Evolutionary conservation across 1,140 invertebrate species (phyloP), one percentile per base, ranked within the genome.

Genomic region (Wasmannia auropunctata): DNA sequence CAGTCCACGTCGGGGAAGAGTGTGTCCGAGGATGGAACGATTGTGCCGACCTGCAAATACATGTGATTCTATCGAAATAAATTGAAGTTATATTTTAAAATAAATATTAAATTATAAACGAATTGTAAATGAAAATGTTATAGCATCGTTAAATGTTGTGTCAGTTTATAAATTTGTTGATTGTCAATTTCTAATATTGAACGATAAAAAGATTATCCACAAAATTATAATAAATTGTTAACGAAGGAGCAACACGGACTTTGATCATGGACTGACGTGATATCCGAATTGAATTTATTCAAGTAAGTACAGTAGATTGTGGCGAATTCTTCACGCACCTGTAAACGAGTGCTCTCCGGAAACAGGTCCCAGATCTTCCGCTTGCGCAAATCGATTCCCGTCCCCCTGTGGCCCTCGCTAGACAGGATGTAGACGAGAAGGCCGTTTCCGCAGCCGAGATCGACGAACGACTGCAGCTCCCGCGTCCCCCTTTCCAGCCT

Each of bases 381-480:
- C 92, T 96, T 97, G 74, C 98, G 96, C 2, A 99, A 95, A 96
- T 99, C 99, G 88, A 99, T 96, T 25, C 99, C 99, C 91, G 97
- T 94, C 62, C 99, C 99, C n/a, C 92, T 93, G 94, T 97, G 97
- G 51, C 98, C 98, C 96, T 99, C 98, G 87, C 96, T 96, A 49
- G 96, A 96, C 11, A 99, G 95, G 84, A 99, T 97, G 95, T 98
- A 97, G 14, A 99, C 98, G 3, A 99, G 95, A 16, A 99, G 95
- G 28, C 99, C 99, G 96, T 99, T 99, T 0, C 99, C 99, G 96
- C 99, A 99, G 0, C 99, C 99, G 40, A 99, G 95, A 95, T 99
- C 99, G 1, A 99, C 96, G 96, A 99, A 99, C 2, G 95, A 96
- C 91, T 98, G 97, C 84, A 95, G 93, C 51, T 93, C 86, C 31